A percentile compares a stretch with the other conserved stretches of the same genome.
Conservation (phyloP, 2,113 vertebrate genomes). For the Ceuthmochares aereus region DNA sequence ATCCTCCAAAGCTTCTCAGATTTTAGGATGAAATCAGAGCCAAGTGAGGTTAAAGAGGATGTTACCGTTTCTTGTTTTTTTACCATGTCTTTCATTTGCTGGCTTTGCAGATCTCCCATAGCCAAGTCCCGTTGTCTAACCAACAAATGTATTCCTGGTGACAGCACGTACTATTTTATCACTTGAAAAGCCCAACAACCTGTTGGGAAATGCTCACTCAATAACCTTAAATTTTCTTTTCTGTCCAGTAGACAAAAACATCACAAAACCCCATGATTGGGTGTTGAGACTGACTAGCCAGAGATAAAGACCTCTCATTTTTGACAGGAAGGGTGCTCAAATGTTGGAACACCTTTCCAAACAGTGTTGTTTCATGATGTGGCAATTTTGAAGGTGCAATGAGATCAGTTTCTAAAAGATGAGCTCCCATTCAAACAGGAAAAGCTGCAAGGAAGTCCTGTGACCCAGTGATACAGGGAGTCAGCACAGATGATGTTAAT, state of each 20-base stretch:
- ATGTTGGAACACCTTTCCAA: not conserved
- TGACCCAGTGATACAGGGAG: not conserved
- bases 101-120: not conserved
- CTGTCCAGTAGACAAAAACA: not conserved
- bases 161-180: fast-evolving
- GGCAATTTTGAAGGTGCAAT: not conserved
- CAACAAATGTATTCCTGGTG: not conserved
- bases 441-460: not conserved
- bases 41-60: not conserved
- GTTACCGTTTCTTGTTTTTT: not conserved
- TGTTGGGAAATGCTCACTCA: not conserved
- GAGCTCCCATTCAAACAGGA: not conserved
- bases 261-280: not conserved
- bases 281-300: not conserved
- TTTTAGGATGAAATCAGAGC: not conserved
- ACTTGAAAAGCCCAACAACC: not conserved
- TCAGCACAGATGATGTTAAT: not conserved
- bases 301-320: not conserved
- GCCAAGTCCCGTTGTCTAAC: not conserved
- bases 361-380: not conserved
- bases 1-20: not conserved
- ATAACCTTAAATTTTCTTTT: not conserved
- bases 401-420: not conserved
- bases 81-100: not conserved
- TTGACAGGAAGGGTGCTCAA: not conserved